A percentile compares a stretch with the other conserved stretches of the same genome.
Conservation (phyloP, 2,797 vertebrate genomes). For the Harpagifer antarcticus region DNA sequence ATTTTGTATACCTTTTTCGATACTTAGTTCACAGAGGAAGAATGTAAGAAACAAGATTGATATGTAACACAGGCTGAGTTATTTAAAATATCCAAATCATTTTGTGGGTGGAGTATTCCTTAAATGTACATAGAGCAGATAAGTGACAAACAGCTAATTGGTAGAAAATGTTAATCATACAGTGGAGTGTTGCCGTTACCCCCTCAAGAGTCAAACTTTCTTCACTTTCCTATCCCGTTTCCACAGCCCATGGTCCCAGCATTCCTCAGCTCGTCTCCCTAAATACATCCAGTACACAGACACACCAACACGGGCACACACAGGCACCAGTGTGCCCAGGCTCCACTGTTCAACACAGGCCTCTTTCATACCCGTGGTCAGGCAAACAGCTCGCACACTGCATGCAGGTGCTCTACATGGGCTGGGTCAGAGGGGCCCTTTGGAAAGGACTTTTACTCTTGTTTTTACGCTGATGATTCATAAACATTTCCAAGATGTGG, state of each 20-base stretch:
- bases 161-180: slow-evolving; percentile 15
- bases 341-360: slow-evolving; percentile 76
- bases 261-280: slow-evolving; percentile 52
- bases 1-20: too few species aligned
- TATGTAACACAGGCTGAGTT: too few species aligned
- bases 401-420: slow-evolving; percentile 75
- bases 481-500: slow-evolving; percentile 44
- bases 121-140: neutral
- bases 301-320: slow-evolving; percentile 64
- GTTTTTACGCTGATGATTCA: slow-evolving; percentile 53
- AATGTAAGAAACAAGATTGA: too few species aligned
- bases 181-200: neutral
- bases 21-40: too few species aligned
- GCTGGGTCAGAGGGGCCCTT: slow-evolving; percentile 61
- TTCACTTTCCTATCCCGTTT: slow-evolving; percentile 16
- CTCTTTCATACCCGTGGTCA: slow-evolving; percentile 77
- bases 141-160: slow-evolving; percentile 1
- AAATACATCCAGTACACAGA: slow-evolving; percentile 65
- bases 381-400: slow-evolving; percentile 76
- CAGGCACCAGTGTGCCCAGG: slow-evolving; percentile 72
- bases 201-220: slow-evolving; percentile 31
- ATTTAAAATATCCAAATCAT: too few species aligned
- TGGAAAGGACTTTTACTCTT: slow-evolving; percentile 43
- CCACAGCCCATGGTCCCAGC: slow-evolving; percentile 1
- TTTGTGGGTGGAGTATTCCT: neutral